Percentiles rank a stretch among this genome's conserved stretches.
Conservation (phyloP, 1,140 invertebrate species). For the Oncopodura yosiiana region DNA sequence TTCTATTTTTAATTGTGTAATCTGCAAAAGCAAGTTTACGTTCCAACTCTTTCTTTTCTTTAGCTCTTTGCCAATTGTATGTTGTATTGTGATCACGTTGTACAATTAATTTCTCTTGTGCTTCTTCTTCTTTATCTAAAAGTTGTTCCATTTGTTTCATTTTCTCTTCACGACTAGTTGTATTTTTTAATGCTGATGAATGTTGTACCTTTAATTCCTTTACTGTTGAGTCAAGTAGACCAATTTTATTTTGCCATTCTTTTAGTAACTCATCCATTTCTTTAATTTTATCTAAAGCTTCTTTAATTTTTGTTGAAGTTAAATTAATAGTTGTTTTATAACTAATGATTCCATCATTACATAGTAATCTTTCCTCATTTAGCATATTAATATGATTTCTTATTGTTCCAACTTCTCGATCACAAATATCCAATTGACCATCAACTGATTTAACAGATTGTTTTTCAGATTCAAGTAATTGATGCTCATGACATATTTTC, state of each 20-base stretch:
- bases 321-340: too few species aligned
- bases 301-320: neutral
- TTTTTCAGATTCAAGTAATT: neutral
- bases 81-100: slow-evolving; percentile 1
- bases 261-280: slow-evolving; percentile 7
- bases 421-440: neutral
- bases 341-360: too few species aligned
- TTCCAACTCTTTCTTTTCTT: neutral
- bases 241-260: neutral
- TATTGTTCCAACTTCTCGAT: neutral
- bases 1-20: slow-evolving; percentile 7
- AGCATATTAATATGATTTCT: too few species aligned
- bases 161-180: slow-evolving; percentile 6
- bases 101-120: neutral
- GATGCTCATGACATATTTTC: neutral
- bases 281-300: neutral
- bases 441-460: neutral
- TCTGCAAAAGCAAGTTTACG: neutral
- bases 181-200: neutral
- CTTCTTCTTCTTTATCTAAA: slow-evolving; percentile 20
- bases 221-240: neutral
- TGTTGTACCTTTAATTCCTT: slow-evolving; percentile 2
- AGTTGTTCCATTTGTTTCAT: slow-evolving; percentile 18
- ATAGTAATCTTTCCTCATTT: too few species aligned
- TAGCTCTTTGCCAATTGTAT: neutral